Evolutionary conservation across 2,113 vertebrate species (phyloP).

Genomic region (Leptodactylus fuscus): DNA sequence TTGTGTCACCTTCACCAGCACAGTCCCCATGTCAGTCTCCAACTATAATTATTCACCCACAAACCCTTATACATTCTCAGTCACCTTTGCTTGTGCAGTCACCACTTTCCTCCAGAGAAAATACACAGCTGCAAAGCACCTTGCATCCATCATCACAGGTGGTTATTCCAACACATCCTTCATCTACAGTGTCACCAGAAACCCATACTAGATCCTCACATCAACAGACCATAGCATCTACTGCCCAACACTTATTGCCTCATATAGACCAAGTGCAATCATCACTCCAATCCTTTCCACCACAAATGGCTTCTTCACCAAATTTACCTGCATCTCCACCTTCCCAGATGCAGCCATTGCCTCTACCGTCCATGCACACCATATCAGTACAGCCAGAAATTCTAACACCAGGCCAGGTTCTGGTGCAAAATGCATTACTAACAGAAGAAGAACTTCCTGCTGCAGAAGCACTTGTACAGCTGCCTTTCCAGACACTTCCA

Average conservation of each 20-base stretch:
- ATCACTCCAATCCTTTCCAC: constrained; percentile 72
- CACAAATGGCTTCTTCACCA: constrained; percentile 74
- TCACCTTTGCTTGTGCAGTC: constrained; percentile 80
- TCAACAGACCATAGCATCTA: constrained; percentile 71
- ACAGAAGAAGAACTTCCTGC: constrained; percentile 87
- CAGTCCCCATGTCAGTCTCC: constrained; percentile 82
- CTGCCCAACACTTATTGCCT: constrained; percentile 72
- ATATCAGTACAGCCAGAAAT: constrained; percentile 85
- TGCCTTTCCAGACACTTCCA: constrained; percentile 88
- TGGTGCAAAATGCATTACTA: constrained; percentile 83
- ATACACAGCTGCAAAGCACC: constrained; percentile 66
- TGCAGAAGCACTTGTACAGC: constrained; percentile 86
- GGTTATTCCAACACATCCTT: constrained; percentile 69
- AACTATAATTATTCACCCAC: constrained; percentile 81
- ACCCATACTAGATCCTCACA: constrained; percentile 76
- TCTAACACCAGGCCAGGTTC: constrained; percentile 81
- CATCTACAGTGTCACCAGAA: constrained; percentile 72
- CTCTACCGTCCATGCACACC: constrained; percentile 83
- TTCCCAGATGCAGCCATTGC: constrained; percentile 80
- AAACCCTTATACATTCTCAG: constrained; percentile 76
- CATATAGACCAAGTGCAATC: constrained; percentile 74
- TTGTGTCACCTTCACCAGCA: constrained; percentile 79
- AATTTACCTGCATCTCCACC: constrained; percentile 78
- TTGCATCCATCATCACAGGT: constrained; percentile 68
- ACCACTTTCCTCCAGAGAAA: constrained; percentile 74